Evolutionary conservation across 2,888 invertebrate genomes (phyloP).

Genomic region (Leucophenga montana): DNA sequence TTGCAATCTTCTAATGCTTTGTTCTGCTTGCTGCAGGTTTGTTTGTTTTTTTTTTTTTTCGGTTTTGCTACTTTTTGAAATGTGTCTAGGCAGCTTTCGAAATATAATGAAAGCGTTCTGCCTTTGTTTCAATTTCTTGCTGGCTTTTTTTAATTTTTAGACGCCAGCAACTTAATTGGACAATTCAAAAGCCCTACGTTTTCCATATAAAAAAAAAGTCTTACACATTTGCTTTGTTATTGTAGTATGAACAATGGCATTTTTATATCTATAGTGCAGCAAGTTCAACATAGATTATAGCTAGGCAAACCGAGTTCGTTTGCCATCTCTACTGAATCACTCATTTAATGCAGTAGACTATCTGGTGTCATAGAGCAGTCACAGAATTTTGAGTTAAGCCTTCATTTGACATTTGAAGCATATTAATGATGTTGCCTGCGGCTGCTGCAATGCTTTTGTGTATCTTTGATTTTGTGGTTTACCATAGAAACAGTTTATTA

Average conservation of each 20-base stretch:
- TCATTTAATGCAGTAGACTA: too few relatives aligned
- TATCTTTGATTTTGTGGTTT: not conserved
- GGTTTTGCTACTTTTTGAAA: not conserved
- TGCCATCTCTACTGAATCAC: not conserved
- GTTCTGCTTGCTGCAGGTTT: constrained; percentile 12
- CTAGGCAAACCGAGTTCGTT: too few relatives aligned
- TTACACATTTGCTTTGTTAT: too few relatives aligned
- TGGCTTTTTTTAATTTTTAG: not conserved
- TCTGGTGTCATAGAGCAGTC: too few relatives aligned
- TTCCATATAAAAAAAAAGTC: not conserved
- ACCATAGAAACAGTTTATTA: not conserved
- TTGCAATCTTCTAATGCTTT: constrained; percentile 13
- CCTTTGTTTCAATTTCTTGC: too few relatives aligned
- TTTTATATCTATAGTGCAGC: not conserved
- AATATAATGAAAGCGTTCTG: too few relatives aligned
- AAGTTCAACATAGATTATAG: too few relatives aligned
- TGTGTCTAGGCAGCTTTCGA: too few relatives aligned
- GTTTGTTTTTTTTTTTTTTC: constrained; percentile 6
- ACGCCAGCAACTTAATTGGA: not conserved
- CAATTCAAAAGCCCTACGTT: not conserved
- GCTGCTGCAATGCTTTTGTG: too few relatives aligned
- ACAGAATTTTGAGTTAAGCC: not conserved
- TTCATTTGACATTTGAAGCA: constrained; percentile 12
- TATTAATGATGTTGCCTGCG: not conserved
- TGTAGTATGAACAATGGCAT: too few relatives aligned